Percentiles rank a stretch among this genome's conserved stretches.
Evolutionary conservation across 2,888 invertebrate genomes (phyloP).

Genomic region (Halictus ligatus): DNA sequence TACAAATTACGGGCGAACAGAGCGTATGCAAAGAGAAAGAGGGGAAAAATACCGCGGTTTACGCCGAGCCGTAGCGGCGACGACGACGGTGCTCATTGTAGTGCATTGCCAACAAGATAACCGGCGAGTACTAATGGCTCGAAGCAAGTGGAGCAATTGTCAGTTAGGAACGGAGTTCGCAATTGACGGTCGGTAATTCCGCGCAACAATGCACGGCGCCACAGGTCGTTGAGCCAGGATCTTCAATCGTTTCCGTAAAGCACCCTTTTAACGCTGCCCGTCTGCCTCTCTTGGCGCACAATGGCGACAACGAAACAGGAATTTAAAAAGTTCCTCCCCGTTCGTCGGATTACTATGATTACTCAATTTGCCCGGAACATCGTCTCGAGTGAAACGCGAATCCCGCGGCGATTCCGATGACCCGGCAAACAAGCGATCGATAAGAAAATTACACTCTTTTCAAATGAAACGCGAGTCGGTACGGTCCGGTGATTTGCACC

Average conservation of each 20-base stretch:
- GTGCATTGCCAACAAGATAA: conserved; percentile 73
- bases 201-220: conserved; percentile 64
- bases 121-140: conserved; percentile 71
- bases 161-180: conserved; percentile 75
- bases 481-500: neutral
- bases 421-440: neutral
- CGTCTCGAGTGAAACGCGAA: neutral
- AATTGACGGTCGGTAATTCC: conserved; percentile 77
- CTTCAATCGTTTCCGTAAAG: conserved; percentile 50
- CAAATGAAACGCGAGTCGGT: neutral
- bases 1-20: conserved; percentile 29
- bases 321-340: conserved; percentile 24
- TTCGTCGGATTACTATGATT: conserved; percentile 31
- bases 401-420: neutral
- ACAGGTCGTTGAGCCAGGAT: conserved; percentile 69
- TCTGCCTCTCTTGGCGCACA: neutral
- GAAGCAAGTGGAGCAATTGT: conserved; percentile 78
- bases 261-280: conserved; percentile 1
- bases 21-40: neutral
- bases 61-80: conserved; percentile 55
- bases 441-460: neutral
- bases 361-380: conserved; percentile 10
- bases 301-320: neutral
- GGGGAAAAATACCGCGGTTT: conserved; percentile 43
- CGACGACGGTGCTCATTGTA: conserved; percentile 51